phyloP scores from a whole-genome alignment of 2,888 invertebrate genomes.

The Tipula helvola region DNA sequence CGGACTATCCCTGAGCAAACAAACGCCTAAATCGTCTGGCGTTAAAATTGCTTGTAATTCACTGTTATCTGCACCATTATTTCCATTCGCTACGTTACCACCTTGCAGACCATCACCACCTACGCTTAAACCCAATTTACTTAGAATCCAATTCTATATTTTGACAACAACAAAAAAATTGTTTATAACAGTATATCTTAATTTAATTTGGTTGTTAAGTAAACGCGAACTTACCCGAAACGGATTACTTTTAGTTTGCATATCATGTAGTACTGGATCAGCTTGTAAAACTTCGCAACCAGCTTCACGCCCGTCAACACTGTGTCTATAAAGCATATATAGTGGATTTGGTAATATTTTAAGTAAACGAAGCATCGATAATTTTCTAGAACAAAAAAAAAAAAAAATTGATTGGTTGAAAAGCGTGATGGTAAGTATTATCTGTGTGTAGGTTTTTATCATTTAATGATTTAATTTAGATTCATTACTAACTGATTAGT shows the following conservation, averaged over 20 bases:
- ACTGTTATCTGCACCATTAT: slow-evolving; percentile 17
- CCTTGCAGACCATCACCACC: background rate
- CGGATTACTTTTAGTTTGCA: background rate
- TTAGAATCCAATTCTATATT: slow-evolving; percentile 8
- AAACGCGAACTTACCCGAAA: background rate
- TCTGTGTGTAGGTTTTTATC: background rate
- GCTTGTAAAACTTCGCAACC: background rate
- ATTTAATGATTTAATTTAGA: background rate
- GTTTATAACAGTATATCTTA: background rate
- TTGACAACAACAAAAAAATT: background rate
- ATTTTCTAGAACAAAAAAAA: background rate
- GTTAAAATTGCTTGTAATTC: slow-evolving; percentile 46
- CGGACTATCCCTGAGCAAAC: slow-evolving; percentile 62
- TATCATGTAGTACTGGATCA: background rate
- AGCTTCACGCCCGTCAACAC: background rate
- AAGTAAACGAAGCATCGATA: background rate
- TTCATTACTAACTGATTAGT: background rate
- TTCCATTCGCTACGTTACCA: background rate
- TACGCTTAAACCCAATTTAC: background rate
- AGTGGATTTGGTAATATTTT: slow-evolving; percentile 10
- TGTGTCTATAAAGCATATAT: background rate
- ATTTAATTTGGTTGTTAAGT: no score
- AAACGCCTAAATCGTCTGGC: slow-evolving; percentile 42
- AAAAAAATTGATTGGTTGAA: background rate
- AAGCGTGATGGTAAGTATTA: background rate